A percentile compares a stretch with the other conserved stretches of the same genome.
These are phyloP conservation scores for Nebria brevicollis DNA, from an alignment of 2,888 invertebrate genomes.

Conservation along the genomic window DNA sequence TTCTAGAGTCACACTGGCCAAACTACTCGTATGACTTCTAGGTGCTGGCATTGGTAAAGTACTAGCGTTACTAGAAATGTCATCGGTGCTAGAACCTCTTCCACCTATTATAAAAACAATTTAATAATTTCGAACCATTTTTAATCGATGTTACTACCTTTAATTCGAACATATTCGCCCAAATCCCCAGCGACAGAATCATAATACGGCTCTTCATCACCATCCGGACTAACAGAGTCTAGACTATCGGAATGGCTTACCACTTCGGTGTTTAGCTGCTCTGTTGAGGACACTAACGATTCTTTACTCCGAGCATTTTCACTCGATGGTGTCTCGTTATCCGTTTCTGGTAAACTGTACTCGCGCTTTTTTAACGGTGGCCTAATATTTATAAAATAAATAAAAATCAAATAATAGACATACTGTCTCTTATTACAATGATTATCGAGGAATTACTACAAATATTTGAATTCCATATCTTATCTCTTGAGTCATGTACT, in stretches of 20 bases:
- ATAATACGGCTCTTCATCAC: slow-evolving; percentile 65
- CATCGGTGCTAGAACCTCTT: slow-evolving; percentile 74
- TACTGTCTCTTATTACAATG: no score
- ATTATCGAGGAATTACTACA: no score
- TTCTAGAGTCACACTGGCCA: slow-evolving; percentile 65
- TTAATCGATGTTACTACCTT: slow-evolving; percentile 61
- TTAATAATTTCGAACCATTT: neutral
- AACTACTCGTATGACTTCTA: slow-evolving; percentile 60
- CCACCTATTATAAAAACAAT: slow-evolving; percentile 57
- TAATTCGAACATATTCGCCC: slow-evolving; percentile 81
- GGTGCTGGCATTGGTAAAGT: slow-evolving; percentile 69
- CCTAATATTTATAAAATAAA: slow-evolving; percentile 46
- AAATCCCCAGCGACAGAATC: slow-evolving; percentile 66
- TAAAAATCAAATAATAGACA: no score
- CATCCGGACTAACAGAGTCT: slow-evolving; percentile 40
- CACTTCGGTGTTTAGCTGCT: slow-evolving; percentile 68
- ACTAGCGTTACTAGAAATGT: slow-evolving; percentile 70
- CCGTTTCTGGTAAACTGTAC: slow-evolving; percentile 52
- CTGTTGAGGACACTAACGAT: slow-evolving; percentile 67
- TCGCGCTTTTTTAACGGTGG: slow-evolving; percentile 60
- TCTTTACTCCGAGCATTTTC: slow-evolving; percentile 58
- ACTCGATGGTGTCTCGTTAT: slow-evolving; percentile 59
- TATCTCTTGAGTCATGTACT: slow-evolving; percentile 43
- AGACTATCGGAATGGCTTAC: slow-evolving; percentile 58
- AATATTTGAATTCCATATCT: slow-evolving; percentile 9